Evolutionary conservation across 2,113 vertebrate species (phyloP).

Genomic region (Crotalus horridus): DNA sequence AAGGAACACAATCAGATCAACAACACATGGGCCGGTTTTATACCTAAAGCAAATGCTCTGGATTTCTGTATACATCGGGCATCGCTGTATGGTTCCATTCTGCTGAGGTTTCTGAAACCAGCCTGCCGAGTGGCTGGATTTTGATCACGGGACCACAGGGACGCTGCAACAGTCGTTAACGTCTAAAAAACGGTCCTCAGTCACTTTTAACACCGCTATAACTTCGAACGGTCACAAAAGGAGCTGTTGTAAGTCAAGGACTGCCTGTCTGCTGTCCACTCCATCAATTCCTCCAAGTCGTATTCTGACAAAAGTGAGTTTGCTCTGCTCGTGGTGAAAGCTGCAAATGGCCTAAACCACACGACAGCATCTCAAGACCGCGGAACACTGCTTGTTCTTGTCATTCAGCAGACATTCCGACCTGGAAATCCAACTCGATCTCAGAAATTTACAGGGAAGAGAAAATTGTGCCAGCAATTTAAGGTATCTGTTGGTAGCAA

Average conservation of each 20-base stretch:
- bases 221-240: neutral
- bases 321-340: neutral
- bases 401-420: neutral
- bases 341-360: neutral
- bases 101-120: neutral
- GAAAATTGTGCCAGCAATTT: neutral
- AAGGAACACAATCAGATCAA: conserved; percentile 27
- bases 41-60: neutral
- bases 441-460: neutral
- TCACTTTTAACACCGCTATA: neutral
- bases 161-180: neutral
- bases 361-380: neutral
- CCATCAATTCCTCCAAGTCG: neutral
- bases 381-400: neutral
- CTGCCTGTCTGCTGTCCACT: neutral
- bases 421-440: neutral
- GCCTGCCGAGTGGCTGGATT: neutral
- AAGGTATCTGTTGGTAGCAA: neutral
- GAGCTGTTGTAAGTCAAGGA: neutral
- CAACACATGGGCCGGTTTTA: no score
- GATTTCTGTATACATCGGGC: no score
- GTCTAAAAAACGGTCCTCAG: neutral
- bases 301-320: neutral
- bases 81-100: neutral
- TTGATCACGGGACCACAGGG: neutral